Conservation (phyloP, 2,888 invertebrate species). For the Baronia brevicornis region DNA sequence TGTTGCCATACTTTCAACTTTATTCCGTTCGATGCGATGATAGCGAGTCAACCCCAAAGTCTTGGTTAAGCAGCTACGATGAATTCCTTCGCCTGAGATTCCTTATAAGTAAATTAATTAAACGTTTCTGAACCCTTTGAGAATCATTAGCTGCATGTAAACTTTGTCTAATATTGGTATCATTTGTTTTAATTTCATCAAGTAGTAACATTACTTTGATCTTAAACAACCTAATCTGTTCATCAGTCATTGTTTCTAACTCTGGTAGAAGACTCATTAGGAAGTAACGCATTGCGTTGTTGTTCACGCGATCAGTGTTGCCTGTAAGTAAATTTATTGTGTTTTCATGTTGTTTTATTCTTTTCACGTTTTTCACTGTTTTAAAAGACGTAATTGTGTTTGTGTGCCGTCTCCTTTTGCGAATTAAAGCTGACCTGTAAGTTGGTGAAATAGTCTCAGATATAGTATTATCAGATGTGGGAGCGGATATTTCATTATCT, state of each 20-base stretch:
- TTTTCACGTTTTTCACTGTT: conserved; percentile 7
- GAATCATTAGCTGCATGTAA: conserved; percentile 13
- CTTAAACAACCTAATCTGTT: conserved; percentile 32
- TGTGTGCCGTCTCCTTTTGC: conserved; percentile 7
- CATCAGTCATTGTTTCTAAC: conserved; percentile 31
- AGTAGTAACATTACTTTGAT: conserved; percentile 33
- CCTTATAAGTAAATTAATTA: conserved; percentile 23
- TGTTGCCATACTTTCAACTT: too few relatives aligned
- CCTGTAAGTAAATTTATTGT: neutral
- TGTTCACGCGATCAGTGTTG: conserved; percentile 9
- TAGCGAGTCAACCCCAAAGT: too few relatives aligned
- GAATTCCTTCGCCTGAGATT: conserved; percentile 3
- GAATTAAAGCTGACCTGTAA: neutral
- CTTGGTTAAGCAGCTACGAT: conserved; percentile 2
- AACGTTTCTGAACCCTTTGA: conserved; percentile 26
- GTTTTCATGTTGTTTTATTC: neutral
- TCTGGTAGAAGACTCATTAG: conserved; percentile 32
- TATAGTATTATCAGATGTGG: conserved; percentile 1
- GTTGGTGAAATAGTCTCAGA: conserved; percentile 2
- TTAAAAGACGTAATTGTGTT: too few relatives aligned
- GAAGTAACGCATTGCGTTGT: conserved; percentile 26
- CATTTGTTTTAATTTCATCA: conserved; percentile 27
- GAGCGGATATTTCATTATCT: conserved; percentile 3
- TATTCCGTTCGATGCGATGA: too few relatives aligned
- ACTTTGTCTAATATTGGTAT: conserved; percentile 13